Evolutionary conservation across 2,888 invertebrate genomes (phyloP).

Genomic region (Dione vanillae): DNA sequence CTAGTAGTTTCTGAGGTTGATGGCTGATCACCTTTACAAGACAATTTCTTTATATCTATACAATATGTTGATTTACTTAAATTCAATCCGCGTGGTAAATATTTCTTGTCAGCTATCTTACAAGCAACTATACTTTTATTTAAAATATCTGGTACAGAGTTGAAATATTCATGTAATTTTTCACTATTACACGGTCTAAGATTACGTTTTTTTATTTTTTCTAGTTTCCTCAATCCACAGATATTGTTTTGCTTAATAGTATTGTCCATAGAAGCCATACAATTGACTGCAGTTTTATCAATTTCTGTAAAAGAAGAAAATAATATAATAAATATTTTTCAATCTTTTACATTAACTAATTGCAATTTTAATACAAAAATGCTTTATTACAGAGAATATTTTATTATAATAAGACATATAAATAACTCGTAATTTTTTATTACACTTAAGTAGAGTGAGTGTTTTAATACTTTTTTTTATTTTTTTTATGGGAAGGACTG

Average conservation of each 20-base stretch:
- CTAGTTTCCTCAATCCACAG: conserved; percentile 51
- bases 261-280: background rate
- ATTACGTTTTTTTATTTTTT: conserved; percentile 55
- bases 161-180: conserved; percentile 54
- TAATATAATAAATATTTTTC: background rate
- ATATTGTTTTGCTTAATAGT: conserved; percentile 15
- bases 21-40: conserved; percentile 48
- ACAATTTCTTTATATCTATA: conserved; percentile 60
- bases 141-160: conserved; percentile 62
- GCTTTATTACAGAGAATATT: too few species aligned
- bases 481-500: too few species aligned
- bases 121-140: conserved; percentile 58
- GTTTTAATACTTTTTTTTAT: too few species aligned
- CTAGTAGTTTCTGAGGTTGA: conserved; percentile 48
- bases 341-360: too few species aligned
- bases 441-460: too few species aligned
- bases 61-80: conserved; percentile 63
- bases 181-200: conserved; percentile 50
- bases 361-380: too few species aligned
- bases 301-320: background rate
- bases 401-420: too few species aligned
- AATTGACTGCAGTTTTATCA: background rate
- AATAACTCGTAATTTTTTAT: too few species aligned
- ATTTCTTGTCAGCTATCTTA: conserved; percentile 60
- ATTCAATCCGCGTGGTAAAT: conserved; percentile 64